Conservation (phyloP, 2,888 invertebrate genomes). For the Temnothorax rugatulus region DNA sequence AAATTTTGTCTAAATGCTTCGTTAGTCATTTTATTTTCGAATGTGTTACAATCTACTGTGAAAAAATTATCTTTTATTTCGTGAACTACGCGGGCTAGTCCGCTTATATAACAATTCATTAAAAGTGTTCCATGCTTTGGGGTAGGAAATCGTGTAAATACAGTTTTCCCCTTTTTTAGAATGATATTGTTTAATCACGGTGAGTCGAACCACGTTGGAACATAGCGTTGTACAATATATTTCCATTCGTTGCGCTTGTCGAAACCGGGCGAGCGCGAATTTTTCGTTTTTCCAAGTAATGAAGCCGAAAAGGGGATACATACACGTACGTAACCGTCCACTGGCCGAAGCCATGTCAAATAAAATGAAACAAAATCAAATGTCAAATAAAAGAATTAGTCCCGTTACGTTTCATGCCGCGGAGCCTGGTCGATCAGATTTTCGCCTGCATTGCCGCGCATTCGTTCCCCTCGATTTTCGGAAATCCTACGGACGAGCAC, state of each 20-base stretch:
- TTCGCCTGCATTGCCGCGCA: conserved; percentile 32
- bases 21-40: background rate
- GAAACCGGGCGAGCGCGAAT: background rate
- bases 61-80: background rate
- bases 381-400: conserved; percentile 52
- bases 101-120: background rate
- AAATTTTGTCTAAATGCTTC: background rate
- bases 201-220: background rate
- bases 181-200: conserved; percentile 36
- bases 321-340: background rate
- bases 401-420: conserved; percentile 27
- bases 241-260: conserved; percentile 21
- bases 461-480: conserved; percentile 47
- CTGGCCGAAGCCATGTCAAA: conserved; percentile 16
- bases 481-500: conserved; percentile 43
- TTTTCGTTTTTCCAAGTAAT: conserved; percentile 52
- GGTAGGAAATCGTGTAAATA: background rate
- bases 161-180: background rate
- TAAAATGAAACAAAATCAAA: conserved; percentile 40
- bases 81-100: too few relatives aligned
- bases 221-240: conserved; percentile 17
- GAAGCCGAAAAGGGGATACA: conserved; percentile 24
- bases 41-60: background rate
- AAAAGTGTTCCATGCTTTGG: conserved; percentile 4
- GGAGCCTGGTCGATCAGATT: conserved; percentile 42